These are phyloP conservation scores for Crenuchus spilurus DNA, from an alignment of 2,797 vertebrate species.

Conservation along the genomic window DNA sequence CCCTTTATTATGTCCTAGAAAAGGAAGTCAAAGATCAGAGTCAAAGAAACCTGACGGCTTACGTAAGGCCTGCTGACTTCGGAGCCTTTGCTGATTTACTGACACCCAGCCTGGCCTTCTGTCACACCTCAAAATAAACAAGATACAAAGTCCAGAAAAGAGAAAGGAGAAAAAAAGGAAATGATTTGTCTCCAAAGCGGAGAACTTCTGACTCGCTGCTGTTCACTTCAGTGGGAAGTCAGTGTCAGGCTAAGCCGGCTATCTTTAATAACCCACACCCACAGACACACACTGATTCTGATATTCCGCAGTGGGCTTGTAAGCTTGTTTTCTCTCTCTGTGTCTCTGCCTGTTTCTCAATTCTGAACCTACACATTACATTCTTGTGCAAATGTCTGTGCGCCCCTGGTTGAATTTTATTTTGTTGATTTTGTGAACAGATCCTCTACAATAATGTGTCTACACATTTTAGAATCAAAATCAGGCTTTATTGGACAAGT, in stretches of 20 bases:
- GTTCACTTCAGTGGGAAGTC: background rate
- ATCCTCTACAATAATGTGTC: too few species aligned
- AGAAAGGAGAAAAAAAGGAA: background rate
- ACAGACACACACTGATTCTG: background rate
- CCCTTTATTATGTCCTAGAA: slow-evolving; percentile 1
- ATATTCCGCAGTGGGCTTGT: too few species aligned
- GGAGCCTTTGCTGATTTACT: background rate
- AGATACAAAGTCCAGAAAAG: background rate
- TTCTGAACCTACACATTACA: background rate
- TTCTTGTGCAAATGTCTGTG: too few species aligned
- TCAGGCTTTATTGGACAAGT: too few species aligned
- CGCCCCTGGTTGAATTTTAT: too few species aligned
- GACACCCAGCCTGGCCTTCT: slow-evolving; percentile 3
- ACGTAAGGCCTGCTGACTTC: background rate
- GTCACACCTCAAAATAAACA: slow-evolving; percentile 20
- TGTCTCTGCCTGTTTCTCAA: background rate
- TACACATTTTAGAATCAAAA: too few species aligned
- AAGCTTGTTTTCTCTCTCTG: background rate
- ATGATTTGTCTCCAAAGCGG: background rate
- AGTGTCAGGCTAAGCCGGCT: slow-evolving; percentile 15
- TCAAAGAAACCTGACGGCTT: background rate
- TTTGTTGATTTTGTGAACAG: too few species aligned
- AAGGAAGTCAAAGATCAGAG: background rate
- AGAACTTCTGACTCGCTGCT: background rate
- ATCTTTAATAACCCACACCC: slow-evolving; percentile 9